phyloP scores from a whole-genome alignment of 2,888 invertebrate genomes.

The Nomada hirtipes region DNA sequence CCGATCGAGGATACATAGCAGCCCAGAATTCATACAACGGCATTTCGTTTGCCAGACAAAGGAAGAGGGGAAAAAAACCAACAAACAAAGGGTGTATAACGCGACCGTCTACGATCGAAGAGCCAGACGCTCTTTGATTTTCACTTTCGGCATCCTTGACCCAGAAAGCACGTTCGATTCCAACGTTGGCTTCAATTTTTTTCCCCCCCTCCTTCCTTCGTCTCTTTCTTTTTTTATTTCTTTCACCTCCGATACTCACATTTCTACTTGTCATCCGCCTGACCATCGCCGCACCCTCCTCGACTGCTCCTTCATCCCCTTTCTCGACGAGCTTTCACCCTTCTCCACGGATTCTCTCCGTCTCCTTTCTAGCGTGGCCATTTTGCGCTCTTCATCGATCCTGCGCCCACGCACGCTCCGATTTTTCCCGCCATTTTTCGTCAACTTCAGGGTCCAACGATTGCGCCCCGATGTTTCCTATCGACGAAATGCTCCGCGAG shows the following conservation, averaged over 20 bases:
- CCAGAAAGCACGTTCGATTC: conserved; percentile 75
- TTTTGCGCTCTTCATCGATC: conserved; percentile 82
- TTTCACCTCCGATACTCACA: conserved; percentile 71
- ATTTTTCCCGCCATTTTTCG: conserved; percentile 80
- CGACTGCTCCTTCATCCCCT: conserved; percentile 53
- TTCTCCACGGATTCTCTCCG: conserved; percentile 40
- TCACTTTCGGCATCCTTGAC: conserved; percentile 79
- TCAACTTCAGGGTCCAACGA: not conserved
- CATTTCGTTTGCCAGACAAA: conserved; percentile 64
- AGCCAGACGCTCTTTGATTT: conserved; percentile 69
- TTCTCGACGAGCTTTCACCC: conserved; percentile 51
- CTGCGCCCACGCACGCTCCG: conserved; percentile 78
- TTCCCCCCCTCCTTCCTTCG: conserved; percentile 31
- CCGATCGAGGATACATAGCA: conserved; percentile 19
- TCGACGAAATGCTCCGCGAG: conserved; percentile 1
- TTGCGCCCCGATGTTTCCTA: not conserved
- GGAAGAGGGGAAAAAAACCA: conserved; percentile 14
- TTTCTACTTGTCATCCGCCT: conserved; percentile 56
- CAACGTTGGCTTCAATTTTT: conserved; percentile 75
- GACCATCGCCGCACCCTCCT: conserved; percentile 36
- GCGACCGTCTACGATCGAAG: conserved; percentile 50
- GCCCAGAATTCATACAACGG: conserved; percentile 46
- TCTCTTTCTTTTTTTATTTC: conserved; percentile 31
- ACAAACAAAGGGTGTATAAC: conserved; percentile 15
- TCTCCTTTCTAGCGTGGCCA: conserved; percentile 75